phyloP scores from a whole-genome alignment of 2,888 invertebrate genomes.

The Pseudeuparius sepicola region DNA sequence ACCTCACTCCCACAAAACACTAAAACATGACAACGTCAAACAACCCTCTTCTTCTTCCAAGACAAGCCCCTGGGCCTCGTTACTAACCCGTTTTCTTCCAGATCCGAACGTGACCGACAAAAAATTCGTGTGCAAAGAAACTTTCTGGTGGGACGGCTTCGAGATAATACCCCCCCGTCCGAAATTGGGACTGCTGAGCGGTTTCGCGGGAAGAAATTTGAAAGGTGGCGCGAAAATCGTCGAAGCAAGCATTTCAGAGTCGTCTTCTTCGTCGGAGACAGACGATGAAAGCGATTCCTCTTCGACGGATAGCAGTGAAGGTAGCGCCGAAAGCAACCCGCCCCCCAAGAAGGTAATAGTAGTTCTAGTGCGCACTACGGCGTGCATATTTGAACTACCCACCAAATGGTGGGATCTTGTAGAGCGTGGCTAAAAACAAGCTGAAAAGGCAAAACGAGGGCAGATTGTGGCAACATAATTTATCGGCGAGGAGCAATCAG shows the following conservation, averaged over 20 bases:
- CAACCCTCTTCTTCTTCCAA: too few species aligned
- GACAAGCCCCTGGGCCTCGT: too few species aligned
- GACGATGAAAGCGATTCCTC: conserved; percentile 26
- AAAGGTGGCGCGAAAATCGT: conserved; percentile 9
- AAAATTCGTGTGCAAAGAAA: conserved; percentile 53
- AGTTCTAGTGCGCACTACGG: neutral
- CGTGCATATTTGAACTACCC: too few species aligned
- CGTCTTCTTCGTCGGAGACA: conserved; percentile 25
- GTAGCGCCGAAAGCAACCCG: conserved; percentile 33
- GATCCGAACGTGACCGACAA: conserved; percentile 29
- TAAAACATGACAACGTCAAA: too few species aligned
- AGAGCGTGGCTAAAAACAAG: conserved; percentile 19
- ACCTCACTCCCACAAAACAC: too few species aligned
- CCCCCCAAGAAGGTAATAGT: conserved; percentile 19
- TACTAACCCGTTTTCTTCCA: conserved; percentile 16
- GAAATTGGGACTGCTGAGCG: conserved; percentile 51
- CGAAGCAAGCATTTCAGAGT: conserved; percentile 20
- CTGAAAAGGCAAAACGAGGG: conserved; percentile 36
- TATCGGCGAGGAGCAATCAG: conserved; percentile 76
- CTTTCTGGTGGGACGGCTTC: conserved; percentile 66
- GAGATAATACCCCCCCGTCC: conserved; percentile 53
- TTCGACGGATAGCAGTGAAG: conserved; percentile 25
- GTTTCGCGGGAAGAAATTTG: conserved; percentile 24
- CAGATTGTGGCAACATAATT: conserved; percentile 63
- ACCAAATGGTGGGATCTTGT: too few species aligned